Evolutionary conservation across 2,888 invertebrate species (phyloP).

Genomic region (Morpho helenor): DNA sequence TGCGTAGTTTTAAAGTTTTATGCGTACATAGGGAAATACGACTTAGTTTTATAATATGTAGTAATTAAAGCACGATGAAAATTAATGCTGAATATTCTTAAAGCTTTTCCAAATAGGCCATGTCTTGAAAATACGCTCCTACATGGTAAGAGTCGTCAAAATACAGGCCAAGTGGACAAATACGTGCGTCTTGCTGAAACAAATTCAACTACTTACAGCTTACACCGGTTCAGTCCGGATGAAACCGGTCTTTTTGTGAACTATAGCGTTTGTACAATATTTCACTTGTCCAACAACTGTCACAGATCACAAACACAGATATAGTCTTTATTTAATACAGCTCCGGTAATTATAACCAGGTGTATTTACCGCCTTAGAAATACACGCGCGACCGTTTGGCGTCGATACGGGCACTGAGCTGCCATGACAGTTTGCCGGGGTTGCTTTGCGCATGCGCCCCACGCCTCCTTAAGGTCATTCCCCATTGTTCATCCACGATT

Average conservation of each 20-base stretch:
- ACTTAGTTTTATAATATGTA: too few relatives aligned
- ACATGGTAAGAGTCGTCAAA: conserved; percentile 1
- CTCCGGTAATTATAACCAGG: conserved; percentile 12
- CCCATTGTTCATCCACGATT: conserved; percentile 62
- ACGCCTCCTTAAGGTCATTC: conserved; percentile 54
- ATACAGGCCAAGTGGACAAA: conserved; percentile 10
- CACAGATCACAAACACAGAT: conserved; percentile 33
- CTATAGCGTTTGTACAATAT: conserved; percentile 18
- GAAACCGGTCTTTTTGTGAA: conserved; percentile 43
- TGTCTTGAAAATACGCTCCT: not conserved
- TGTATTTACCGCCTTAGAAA: conserved; percentile 25
- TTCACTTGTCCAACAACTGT: conserved; percentile 23
- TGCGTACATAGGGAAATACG: too few relatives aligned
- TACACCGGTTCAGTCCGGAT: conserved; percentile 43
- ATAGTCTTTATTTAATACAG: conserved; percentile 12
- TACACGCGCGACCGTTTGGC: conserved; percentile 48
- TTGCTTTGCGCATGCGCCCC: conserved; percentile 58
- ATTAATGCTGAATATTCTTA: too few relatives aligned
- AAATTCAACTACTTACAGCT: conserved; percentile 50
- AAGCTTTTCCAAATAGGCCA: not conserved
- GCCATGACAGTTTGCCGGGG: conserved; percentile 69
- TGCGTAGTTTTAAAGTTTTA: too few relatives aligned
- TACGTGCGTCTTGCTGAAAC: conserved; percentile 28
- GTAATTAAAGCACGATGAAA: too few relatives aligned
- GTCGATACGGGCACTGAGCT: conserved; percentile 70